Evolutionary conservation across 2,888 invertebrate species (phyloP), one percentile per base, ranked within the genome.

Genomic region (Pedicia rivosa): DNA sequence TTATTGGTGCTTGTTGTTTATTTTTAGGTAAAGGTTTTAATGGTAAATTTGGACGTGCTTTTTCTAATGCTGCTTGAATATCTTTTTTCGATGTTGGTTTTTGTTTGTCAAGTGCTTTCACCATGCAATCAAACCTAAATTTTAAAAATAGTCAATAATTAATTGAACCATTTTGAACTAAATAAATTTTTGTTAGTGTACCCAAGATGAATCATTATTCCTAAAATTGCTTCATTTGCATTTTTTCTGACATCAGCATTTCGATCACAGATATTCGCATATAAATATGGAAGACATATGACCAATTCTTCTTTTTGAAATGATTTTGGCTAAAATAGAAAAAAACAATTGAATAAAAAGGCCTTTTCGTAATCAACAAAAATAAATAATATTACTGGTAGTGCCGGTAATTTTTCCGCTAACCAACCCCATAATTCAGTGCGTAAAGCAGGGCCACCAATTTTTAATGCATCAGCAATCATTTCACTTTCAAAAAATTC

Each of bases 191-290:
- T 5, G n/a, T 4, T 5, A 24, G 8, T 10, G 8, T 78, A 91
- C 2, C 92, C 86, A 6, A 88, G 65, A 55, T 92, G 92, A 44
- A 91, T 74, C 92, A 94, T 94, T 48, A 90, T 74, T 3, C 91
- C 91, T 29, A 91, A 62, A 25, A 92, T 76, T 28, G 88, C 84
- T 53, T 92, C 92, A 37, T 79, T 78, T 2, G 91, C 80, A 50
- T 81, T 84, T 55, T 88, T 90, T 9, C 94, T 69, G 4, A 95
- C 92, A 46, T 92, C 92, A 0, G 76, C 81, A 53, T 80, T 87
- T 38, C 95, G 72, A 62, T 95, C 94, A 54, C 91, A 92, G 40
- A 94, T 60, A 50, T 87, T 84, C 25, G 73, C 68, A 59, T 76
- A 88, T 37, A 95, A 59, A 46, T 72, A 66, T 0, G 84, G 80